phyloP scores from a whole-genome alignment of 2,113 vertebrate species.

The Strix aluco region DNA sequence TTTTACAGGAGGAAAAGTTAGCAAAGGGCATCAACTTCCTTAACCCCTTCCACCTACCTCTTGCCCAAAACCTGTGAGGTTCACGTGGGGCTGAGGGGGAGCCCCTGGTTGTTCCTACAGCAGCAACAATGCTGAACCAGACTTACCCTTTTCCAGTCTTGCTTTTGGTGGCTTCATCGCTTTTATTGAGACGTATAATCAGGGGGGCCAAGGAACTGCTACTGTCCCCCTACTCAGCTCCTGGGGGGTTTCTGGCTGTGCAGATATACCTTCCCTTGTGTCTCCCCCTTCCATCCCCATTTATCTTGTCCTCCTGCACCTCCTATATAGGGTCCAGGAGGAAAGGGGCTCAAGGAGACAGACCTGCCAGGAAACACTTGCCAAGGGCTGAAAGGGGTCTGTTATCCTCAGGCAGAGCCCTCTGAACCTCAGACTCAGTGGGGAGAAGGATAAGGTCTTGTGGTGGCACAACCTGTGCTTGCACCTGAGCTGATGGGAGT shows the following conservation, averaged over 20 bases:
- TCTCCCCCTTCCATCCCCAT: background rate
- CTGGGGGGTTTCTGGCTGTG: fast-evolving
- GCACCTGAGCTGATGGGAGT: fast-evolving
- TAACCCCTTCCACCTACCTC: background rate
- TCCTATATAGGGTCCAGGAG: background rate
- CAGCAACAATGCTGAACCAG: background rate
- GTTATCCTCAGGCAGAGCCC: background rate
- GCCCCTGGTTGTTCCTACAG: background rate
- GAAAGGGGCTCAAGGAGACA: background rate
- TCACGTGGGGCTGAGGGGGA: too few species aligned
- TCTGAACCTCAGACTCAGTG: background rate
- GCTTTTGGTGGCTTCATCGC: fast-evolving
- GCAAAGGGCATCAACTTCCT: background rate
- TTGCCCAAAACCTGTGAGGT: fast-evolving
- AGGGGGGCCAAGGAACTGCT: background rate
- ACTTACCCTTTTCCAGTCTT: too few species aligned
- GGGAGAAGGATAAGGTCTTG: background rate
- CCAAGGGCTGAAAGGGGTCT: background rate
- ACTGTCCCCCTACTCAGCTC: background rate
- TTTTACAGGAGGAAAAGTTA: background rate
- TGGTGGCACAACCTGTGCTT: fast-evolving
- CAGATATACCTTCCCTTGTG: background rate
- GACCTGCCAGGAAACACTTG: background rate
- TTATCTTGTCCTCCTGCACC: background rate
- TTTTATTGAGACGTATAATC: background rate